phyloP scores from a whole-genome alignment of 1,140 invertebrate genomes.

The Diorhabda sublineata region DNA sequence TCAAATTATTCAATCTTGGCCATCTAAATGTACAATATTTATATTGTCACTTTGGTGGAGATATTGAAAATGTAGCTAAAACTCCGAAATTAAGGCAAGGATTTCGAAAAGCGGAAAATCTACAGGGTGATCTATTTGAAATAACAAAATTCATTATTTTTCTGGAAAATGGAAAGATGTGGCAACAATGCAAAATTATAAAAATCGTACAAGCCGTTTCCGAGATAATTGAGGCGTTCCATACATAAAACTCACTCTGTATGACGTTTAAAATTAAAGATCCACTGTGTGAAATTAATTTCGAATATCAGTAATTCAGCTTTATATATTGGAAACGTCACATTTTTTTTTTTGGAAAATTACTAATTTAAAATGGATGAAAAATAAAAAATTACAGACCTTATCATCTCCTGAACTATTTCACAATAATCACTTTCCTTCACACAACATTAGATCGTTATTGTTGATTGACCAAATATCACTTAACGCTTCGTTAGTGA shows the following conservation, averaged over 20 bases:
- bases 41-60: too few species aligned
- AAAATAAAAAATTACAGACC: constrained; percentile 1
- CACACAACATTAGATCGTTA: neutral
- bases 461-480: neutral
- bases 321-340: neutral
- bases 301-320: neutral
- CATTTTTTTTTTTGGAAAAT: neutral
- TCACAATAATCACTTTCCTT: neutral
- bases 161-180: too few species aligned
- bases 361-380: neutral
- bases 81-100: too few species aligned
- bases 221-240: neutral
- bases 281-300: neutral
- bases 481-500: neutral
- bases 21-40: too few species aligned
- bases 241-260: neutral
- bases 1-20: too few species aligned
- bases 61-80: too few species aligned
- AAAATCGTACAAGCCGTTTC: neutral
- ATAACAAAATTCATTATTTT: too few species aligned
- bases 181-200: too few species aligned
- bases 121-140: too few species aligned
- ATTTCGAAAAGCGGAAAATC: too few species aligned
- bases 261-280: neutral
- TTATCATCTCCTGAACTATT: neutral